Conservation (phyloP, 2,797 vertebrate species). For the Muscicapa striata region DNA sequence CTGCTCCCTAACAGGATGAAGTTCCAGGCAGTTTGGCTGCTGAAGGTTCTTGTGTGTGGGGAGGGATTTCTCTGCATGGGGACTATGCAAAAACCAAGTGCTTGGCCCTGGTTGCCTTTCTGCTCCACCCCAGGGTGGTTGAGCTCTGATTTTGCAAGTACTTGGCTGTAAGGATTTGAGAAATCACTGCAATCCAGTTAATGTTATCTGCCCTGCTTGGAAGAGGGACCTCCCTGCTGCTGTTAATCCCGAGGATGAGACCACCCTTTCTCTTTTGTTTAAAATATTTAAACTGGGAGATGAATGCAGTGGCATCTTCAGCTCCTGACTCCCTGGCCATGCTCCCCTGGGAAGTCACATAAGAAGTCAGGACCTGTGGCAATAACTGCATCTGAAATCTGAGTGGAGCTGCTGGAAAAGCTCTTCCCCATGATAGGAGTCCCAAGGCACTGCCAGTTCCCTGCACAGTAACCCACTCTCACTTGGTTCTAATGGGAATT, state of each 20-base stretch:
- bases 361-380: background rate
- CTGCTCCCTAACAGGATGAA: background rate
- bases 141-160: background rate
- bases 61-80: background rate
- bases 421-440: background rate
- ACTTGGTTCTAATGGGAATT: background rate
- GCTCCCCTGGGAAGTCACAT: background rate
- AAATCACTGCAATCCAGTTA: background rate
- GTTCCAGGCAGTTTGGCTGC: background rate
- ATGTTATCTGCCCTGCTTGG: background rate
- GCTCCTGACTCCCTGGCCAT: background rate
- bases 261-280: slow-evolving; percentile 25
- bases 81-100: fast-evolving
- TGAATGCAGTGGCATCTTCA: background rate
- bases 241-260: background rate
- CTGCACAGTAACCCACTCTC: background rate
- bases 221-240: slow-evolving; percentile 16
- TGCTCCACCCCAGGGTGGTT: background rate
- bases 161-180: background rate
- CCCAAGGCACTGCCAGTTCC: background rate
- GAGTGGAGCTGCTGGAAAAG: background rate
- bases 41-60: fast-evolving
- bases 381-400: background rate
- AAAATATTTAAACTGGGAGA: background rate
- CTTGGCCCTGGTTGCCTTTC: background rate